phyloP scores from a whole-genome alignment of 2,888 invertebrate species.

The Cephus runcator region DNA sequence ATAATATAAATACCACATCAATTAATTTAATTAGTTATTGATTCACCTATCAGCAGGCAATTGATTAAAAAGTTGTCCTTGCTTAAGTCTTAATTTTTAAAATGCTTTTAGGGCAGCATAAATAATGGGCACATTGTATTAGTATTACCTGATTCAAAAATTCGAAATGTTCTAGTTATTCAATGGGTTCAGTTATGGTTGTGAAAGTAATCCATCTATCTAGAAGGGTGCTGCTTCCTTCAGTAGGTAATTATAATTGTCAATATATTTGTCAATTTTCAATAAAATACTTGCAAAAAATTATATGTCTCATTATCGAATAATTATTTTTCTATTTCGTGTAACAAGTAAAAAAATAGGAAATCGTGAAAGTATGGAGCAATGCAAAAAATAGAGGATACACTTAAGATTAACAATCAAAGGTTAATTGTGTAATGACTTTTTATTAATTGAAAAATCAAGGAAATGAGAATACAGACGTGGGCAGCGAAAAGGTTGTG shows the following conservation, averaged over 20 bases:
- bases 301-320: background rate
- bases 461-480: conserved; percentile 48
- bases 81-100: background rate
- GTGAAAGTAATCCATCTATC: background rate
- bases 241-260: background rate
- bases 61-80: background rate
- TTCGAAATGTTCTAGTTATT: background rate
- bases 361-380: background rate
- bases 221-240: background rate
- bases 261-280: background rate
- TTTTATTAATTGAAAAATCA: conserved; percentile 51
- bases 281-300: background rate
- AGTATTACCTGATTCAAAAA: background rate
- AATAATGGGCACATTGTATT: background rate
- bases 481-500: conserved; percentile 25
- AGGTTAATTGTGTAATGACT: conserved; percentile 32
- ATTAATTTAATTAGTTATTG: background rate
- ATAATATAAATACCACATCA: background rate
- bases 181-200: background rate
- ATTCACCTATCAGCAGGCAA: background rate
- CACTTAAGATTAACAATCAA: background rate
- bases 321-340: background rate
- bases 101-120: background rate
- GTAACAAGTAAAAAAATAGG: background rate
- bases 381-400: background rate